Percentiles rank a stretch among this genome's conserved stretches.
Evolutionary conservation across 2,888 invertebrate genomes (phyloP).

Genomic region (Temnothorax ravouxi): DNA sequence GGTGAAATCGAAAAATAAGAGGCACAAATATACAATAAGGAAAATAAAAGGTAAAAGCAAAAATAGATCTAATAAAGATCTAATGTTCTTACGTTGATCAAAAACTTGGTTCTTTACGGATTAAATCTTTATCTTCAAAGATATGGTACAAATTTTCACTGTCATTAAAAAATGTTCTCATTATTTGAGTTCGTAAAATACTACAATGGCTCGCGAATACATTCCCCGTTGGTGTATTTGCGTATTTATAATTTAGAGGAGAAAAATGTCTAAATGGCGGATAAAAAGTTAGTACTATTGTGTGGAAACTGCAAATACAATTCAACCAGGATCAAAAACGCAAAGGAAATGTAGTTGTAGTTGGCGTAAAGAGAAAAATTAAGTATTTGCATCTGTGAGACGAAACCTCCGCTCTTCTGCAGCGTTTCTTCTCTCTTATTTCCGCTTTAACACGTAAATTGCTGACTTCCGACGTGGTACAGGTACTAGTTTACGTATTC

Average conservation of each 20-base stretch:
- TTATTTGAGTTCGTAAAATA: conserved; percentile 17
- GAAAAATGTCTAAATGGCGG: conserved; percentile 47
- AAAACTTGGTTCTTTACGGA: not conserved
- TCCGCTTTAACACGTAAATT: conserved; percentile 70
- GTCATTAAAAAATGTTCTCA: not conserved
- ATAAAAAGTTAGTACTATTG: conserved; percentile 52
- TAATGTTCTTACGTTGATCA: not conserved
- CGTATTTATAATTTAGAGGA: conserved; percentile 49
- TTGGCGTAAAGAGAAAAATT: conserved; percentile 49
- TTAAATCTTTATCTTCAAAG: not conserved
- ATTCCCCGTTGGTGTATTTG: not conserved
- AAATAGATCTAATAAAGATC: not conserved
- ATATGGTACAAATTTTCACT: not conserved
- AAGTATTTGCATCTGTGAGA: conserved; percentile 68
- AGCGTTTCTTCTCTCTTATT: conserved; percentile 56
- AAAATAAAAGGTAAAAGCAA: not conserved
- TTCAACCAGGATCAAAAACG: conserved; percentile 58
- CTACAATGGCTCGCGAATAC: conserved; percentile 16
- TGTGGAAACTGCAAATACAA: conserved; percentile 56
- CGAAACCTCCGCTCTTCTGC: conserved; percentile 47
- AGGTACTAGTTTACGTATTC: conserved; percentile 48
- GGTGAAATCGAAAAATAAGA: not conserved
- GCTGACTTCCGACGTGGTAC: conserved; percentile 54
- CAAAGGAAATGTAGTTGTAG: conserved; percentile 43
- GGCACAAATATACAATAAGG: not conserved